phyloP scores from a whole-genome alignment of 2,888 invertebrate species.

The Drosophila emarginata region DNA sequence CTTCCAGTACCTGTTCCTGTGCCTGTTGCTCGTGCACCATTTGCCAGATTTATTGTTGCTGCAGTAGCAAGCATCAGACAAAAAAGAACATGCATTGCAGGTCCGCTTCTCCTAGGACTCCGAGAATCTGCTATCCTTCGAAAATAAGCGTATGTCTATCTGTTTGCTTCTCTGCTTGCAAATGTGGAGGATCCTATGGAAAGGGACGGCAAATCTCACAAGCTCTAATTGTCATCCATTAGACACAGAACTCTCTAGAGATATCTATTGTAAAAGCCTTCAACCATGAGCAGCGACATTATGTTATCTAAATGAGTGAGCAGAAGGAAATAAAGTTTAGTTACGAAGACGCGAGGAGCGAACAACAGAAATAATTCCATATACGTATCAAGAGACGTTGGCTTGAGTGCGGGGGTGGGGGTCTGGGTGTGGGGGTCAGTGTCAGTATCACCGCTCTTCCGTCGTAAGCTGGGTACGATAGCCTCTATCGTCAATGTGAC shows the following conservation, averaged over 20 bases:
- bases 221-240: not conserved
- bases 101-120: not conserved
- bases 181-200: not conserved
- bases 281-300: not conserved
- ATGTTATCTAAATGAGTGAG: not conserved
- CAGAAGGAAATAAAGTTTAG: conserved; percentile 1
- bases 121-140: not conserved
- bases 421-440: not conserved
- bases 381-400: not conserved
- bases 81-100: conserved; percentile 59
- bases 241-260: not conserved
- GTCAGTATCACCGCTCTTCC: not conserved
- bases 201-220: not conserved
- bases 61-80: conserved; percentile 31
- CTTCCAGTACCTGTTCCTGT: not conserved
- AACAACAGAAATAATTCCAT: not conserved
- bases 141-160: not conserved
- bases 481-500: not conserved
- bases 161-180: not conserved
- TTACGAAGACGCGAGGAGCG: not conserved
- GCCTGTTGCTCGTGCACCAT: conserved; percentile 2
- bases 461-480: conserved; percentile 4
- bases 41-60: conserved; percentile 36
- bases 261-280: not conserved
- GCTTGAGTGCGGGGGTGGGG: not conserved